A percentile compares a stretch with the other conserved stretches of the same genome.
These are phyloP conservation scores for Allolobophora icterica DNA, from an alignment of 2,888 invertebrate species.

Conservation along the genomic window DNA sequence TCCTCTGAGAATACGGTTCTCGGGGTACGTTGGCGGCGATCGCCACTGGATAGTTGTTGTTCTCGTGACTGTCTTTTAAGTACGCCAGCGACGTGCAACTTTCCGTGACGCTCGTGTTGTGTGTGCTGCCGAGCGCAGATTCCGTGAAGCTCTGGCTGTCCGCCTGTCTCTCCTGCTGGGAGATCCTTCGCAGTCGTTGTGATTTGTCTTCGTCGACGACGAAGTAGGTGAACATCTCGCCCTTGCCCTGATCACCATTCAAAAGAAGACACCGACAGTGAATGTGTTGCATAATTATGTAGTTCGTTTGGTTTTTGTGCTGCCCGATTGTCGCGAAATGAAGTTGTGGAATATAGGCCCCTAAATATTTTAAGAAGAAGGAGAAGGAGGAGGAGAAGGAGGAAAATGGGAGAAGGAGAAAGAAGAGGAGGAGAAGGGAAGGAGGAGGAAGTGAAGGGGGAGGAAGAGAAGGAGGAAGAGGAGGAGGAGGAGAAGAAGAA, in stretches of 20 bases:
- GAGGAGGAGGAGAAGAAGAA: too few species aligned
- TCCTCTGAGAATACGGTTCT: background rate
- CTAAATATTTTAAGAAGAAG: too few species aligned
- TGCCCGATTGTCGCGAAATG: too few species aligned
- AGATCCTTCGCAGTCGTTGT: slow-evolving; percentile 45
- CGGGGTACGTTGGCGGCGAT: background rate
- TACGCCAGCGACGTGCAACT: background rate
- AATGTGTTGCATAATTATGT: background rate
- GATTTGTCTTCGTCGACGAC: slow-evolving; percentile 57
- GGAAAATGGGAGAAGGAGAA: too few species aligned
- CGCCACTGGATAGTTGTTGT: background rate
- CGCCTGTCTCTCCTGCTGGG: background rate
- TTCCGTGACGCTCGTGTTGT: slow-evolving; percentile 14
- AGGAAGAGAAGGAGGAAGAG: too few species aligned
- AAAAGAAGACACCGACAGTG: background rate
- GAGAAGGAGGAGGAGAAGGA: too few species aligned
- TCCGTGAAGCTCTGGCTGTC: slow-evolving; percentile 23
- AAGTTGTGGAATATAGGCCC: too few species aligned
- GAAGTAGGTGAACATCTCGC: slow-evolving; percentile 65
- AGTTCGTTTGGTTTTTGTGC: background rate
- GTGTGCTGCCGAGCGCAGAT: background rate
- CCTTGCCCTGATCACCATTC: slow-evolving; percentile 62
- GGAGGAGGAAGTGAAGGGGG: too few species aligned
- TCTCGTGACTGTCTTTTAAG: background rate
- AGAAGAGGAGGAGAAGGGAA: too few species aligned